phyloP scores from a whole-genome alignment of 2,888 invertebrate genomes.

The Drosophila longiperda region DNA sequence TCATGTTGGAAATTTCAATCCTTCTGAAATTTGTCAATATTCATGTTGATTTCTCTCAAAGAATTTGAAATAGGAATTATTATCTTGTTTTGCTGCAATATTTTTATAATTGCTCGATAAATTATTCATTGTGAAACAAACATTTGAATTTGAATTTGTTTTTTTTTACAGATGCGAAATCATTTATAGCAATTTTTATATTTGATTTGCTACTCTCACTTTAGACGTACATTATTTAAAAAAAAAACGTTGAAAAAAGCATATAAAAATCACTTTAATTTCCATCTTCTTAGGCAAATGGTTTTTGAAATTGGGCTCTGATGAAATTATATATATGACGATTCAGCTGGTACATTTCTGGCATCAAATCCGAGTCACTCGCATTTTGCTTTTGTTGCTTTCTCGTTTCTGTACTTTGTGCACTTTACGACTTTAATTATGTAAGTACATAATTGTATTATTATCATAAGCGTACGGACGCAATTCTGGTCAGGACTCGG shows the following conservation, averaged over 20 bases:
- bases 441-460: slow-evolving; percentile 79
- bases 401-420: slow-evolving; percentile 50
- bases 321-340: not conserved
- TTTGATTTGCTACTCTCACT: not conserved
- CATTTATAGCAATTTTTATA: not conserved
- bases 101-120: not conserved
- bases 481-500: slow-evolving; percentile 27
- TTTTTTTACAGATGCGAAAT: too few relatives aligned
- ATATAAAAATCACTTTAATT: not conserved
- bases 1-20: not conserved
- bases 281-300: not conserved
- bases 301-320: not conserved
- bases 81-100: not conserved
- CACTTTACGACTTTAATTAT: slow-evolving; percentile 79
- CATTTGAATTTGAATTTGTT: not conserved
- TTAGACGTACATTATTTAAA: not conserved
- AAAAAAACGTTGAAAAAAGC: too few relatives aligned
- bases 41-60: not conserved
- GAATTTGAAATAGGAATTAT: not conserved
- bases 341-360: not conserved
- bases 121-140: not conserved
- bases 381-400: slow-evolving; percentile 4
- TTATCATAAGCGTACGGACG: slow-evolving; percentile 69
- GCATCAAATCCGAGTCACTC: slow-evolving; percentile 23
- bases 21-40: not conserved